A percentile compares a stretch with the other conserved stretches of the same genome.
Evolutionary conservation across 1,140 invertebrate genomes (phyloP).

Genomic region (Leptonema lineaticorne): DNA sequence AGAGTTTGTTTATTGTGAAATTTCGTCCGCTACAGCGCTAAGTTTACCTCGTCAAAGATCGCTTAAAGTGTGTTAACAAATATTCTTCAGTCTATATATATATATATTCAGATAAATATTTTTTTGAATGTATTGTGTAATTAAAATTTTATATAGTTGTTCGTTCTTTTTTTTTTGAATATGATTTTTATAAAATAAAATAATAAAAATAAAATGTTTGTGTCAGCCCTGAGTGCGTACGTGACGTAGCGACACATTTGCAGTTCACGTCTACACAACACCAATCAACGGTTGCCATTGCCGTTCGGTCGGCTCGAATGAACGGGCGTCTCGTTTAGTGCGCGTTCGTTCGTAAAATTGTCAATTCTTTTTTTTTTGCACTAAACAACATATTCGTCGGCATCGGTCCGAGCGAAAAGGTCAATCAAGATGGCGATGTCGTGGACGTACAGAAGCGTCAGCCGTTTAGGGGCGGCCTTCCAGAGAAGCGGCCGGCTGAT

Average conservation of each 20-base stretch:
- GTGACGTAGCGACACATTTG: too few relatives aligned
- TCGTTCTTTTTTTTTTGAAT: too few relatives aligned
- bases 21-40: too few relatives aligned
- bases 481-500: neutral
- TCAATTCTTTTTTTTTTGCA: too few relatives aligned
- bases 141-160: neutral
- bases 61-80: too few relatives aligned
- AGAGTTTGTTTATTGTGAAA: too few relatives aligned
- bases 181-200: too few relatives aligned
- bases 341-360: too few relatives aligned
- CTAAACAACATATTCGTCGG: neutral
- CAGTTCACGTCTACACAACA: neutral
- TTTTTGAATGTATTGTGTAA: neutral
- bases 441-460: neutral
- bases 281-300: neutral
- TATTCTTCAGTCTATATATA: too few relatives aligned
- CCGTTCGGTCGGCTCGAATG: neutral
- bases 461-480: neutral
- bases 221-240: neutral
- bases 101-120: too few relatives aligned
- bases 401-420: neutral
- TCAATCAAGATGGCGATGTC: neutral
- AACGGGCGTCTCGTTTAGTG: too few relatives aligned
- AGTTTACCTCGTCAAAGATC: too few relatives aligned
- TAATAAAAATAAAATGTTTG: neutral